These are phyloP conservation scores for Rattus rattus DNA, from an alignment of 2,113 vertebrate genomes.

Conservation along the genomic window DNA sequence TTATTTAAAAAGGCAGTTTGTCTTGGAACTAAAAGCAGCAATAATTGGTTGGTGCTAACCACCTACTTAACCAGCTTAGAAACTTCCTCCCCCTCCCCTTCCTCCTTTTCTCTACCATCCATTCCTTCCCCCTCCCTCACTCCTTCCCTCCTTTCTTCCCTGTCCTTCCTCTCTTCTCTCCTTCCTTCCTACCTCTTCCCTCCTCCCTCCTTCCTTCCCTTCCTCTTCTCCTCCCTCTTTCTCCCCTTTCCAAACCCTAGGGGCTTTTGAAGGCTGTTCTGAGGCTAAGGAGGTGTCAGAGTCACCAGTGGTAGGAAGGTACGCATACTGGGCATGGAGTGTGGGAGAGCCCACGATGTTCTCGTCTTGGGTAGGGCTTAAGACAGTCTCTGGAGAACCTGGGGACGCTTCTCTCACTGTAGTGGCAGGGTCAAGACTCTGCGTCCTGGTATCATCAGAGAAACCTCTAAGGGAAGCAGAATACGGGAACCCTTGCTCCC, in stretches of 20 bases:
- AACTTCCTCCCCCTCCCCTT: background rate
- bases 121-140: too few species aligned
- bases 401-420: background rate
- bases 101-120: accelerated
- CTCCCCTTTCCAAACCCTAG: background rate
- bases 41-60: background rate
- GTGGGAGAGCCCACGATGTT: background rate
- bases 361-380: background rate
- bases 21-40: constrained; percentile 4
- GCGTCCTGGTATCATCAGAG: background rate
- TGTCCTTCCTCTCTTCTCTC: too few species aligned
- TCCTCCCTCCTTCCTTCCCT: too few species aligned
- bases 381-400: background rate
- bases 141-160: too few species aligned
- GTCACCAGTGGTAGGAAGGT: background rate
- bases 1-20: background rate
- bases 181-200: too few species aligned
- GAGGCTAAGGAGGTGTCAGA: background rate
- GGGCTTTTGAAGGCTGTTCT: background rate
- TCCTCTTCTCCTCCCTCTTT: accelerated
- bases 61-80: background rate
- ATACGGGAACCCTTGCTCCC: background rate
- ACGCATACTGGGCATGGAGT: accelerated
- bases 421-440: background rate
- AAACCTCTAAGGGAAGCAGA: background rate